Percentiles rank a stretch among this genome's conserved stretches.
Evolutionary conservation across 53 echinoderm and acorn worm species (phyloP).

Genomic region (Paracentrotus lividus): DNA sequence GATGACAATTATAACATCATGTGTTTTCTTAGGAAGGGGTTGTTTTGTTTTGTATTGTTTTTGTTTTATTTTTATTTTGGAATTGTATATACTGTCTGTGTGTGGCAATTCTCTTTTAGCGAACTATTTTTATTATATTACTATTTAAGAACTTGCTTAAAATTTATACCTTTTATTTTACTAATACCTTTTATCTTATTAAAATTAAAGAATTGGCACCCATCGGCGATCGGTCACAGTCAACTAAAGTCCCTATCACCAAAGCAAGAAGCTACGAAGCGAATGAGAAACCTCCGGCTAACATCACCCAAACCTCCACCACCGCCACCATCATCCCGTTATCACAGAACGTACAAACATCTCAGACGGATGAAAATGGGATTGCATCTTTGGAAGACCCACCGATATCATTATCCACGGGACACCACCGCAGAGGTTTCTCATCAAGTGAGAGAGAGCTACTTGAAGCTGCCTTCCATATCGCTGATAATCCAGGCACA

Average conservation of each 20-base stretch:
- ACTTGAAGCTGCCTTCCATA: slow-evolving; percentile 75
- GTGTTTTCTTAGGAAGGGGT: too few species aligned
- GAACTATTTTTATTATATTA: too few species aligned
- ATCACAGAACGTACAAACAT: not conserved
- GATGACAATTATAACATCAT: too few species aligned
- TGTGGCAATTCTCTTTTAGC: too few species aligned
- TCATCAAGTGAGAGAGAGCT: slow-evolving; percentile 60
- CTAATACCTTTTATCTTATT: not conserved
- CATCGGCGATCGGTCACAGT: not conserved
- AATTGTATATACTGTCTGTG: too few species aligned
- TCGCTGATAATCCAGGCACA: slow-evolving; percentile 68
- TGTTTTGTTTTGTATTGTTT: too few species aligned
- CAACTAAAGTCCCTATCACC: not conserved
- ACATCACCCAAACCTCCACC: slow-evolving; percentile 1
- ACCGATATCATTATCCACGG: not conserved
- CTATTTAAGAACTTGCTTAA: too few species aligned
- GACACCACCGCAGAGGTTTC: slow-evolving; percentile 47
- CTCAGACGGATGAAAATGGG: not conserved
- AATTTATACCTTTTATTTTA: too few species aligned
- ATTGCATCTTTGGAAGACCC: slow-evolving; percentile 20
- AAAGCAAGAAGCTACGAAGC: not conserved
- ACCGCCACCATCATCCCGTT: not conserved
- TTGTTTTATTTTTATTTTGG: too few species aligned
- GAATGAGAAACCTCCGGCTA: not conserved
- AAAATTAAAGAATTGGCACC: not conserved